These are phyloP conservation scores for Manis pentadactyla DNA, from an alignment of 2,797 vertebrate species.

Conservation along the genomic window DNA sequence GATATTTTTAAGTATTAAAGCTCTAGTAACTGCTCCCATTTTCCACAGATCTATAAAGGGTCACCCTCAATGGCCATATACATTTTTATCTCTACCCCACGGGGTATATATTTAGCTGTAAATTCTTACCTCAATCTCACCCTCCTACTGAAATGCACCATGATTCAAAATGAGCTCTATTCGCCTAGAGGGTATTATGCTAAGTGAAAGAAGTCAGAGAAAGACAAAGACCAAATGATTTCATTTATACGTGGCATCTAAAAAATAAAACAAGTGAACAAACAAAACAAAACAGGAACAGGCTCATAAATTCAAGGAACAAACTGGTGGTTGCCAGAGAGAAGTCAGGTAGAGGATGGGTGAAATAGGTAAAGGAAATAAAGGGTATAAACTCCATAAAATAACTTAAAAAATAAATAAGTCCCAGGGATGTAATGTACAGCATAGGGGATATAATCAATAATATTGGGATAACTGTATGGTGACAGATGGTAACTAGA, in stretches of 20 bases:
- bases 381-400: background rate
- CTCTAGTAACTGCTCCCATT: background rate
- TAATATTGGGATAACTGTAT: background rate
- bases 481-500: background rate
- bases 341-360: no score
- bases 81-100: background rate
- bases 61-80: background rate
- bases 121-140: background rate
- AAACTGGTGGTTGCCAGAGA: background rate
- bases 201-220: background rate
- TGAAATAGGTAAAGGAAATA: background rate
- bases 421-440: background rate
- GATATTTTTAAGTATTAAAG: background rate
- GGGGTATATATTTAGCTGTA: background rate
- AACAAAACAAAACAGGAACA: background rate
- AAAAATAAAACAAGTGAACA: background rate
- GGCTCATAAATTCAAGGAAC: background rate
- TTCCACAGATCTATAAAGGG: background rate
- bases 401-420: background rate
- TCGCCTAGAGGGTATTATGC: background rate
- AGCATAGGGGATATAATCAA: background rate
- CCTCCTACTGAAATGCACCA: background rate
- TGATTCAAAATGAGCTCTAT: background rate
- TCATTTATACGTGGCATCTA: background rate
- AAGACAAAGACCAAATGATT: background rate